Conservation (phyloP, 92 coral and sea anemone species). For the Phymanthus crucifer region DNA sequence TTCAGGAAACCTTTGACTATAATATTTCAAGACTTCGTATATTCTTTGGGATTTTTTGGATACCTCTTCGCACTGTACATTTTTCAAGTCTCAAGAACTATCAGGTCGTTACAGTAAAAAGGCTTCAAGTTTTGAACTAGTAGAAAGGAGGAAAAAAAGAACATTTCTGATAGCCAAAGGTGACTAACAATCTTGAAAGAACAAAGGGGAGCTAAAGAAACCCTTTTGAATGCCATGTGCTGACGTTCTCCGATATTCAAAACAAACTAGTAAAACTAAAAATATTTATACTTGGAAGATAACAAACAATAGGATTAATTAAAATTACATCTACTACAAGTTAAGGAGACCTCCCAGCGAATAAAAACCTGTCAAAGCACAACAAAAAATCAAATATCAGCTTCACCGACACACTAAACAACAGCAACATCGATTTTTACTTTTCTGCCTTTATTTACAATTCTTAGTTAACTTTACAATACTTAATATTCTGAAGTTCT, state of each 20-base stretch:
- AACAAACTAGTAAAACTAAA: constrained; percentile 3
- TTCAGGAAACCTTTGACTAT: not conserved
- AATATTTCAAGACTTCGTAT: not conserved
- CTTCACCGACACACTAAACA: no score
- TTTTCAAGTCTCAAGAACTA: not conserved
- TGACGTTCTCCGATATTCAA: constrained; percentile 17
- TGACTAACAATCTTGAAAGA: not conserved
- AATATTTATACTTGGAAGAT: constrained; percentile 16
- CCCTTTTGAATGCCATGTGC: constrained; percentile 23
- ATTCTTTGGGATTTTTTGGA: not conserved
- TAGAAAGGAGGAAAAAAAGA: not conserved
- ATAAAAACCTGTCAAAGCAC: not conserved
- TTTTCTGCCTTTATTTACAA: no score
- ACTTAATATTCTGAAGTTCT: no score
- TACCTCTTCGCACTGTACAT: not conserved
- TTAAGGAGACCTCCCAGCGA: not conserved
- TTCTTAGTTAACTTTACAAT: no score
- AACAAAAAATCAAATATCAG: no score
- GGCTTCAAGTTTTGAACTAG: not conserved
- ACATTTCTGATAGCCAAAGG: not conserved
- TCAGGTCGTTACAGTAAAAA: not conserved
- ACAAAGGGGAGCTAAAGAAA: not conserved
- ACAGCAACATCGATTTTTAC: no score
- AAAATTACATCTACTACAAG: not conserved
- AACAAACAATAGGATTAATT: not conserved